Conservation (phyloP, 2,888 invertebrate species). For the Cyaniris semiargus region DNA sequence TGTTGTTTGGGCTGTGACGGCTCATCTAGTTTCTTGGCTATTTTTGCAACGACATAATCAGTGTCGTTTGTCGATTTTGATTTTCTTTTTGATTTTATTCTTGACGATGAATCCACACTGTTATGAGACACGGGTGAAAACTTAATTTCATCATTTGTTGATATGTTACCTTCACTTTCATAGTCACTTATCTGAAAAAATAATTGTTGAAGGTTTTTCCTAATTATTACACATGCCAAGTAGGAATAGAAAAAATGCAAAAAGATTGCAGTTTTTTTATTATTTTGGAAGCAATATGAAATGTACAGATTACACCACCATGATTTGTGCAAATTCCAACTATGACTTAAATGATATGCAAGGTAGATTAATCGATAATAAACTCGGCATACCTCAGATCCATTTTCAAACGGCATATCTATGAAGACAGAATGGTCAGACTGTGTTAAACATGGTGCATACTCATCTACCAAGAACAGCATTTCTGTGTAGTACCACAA, state of each 20-base stretch:
- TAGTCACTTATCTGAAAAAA: neutral
- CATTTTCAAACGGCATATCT: neutral
- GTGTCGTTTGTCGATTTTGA: neutral
- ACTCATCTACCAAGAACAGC: neutral
- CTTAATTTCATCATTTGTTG: neutral
- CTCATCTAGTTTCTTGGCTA: neutral
- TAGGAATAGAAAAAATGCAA: neutral
- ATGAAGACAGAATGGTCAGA: constrained; percentile 40
- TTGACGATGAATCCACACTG: neutral
- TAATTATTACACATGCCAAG: neutral
- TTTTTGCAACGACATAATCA: neutral
- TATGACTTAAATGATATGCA: too few relatives aligned
- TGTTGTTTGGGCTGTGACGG: neutral
- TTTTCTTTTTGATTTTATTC: neutral
- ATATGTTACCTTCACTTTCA: neutral
- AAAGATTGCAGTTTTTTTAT: neutral
- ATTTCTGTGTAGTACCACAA: neutral
- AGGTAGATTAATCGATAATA: neutral
- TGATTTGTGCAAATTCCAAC: neutral
- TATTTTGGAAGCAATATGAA: neutral
- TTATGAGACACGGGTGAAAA: constrained; percentile 34
- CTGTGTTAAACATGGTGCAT: neutral
- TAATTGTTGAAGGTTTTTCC: neutral
- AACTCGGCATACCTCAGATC: neutral
- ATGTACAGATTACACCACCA: neutral